Evolutionary conservation across 2,797 vertebrate species (phyloP).

Genomic region (Chaetophractus vellerosus): DNA sequence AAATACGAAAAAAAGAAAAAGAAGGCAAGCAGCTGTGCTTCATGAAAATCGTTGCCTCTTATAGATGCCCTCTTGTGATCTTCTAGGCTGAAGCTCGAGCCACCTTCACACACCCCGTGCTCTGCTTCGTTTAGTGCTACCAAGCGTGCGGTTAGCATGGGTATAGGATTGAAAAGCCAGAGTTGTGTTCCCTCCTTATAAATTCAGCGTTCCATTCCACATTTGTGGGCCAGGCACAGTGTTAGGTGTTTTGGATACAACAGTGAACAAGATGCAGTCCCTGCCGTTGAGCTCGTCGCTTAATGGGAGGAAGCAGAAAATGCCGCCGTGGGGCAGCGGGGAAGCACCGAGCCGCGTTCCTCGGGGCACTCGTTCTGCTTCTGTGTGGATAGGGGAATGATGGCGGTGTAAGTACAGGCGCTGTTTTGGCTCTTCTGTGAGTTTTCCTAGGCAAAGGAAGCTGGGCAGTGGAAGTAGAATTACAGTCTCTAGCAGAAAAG

Average conservation of each 20-base stretch:
- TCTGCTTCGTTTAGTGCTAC: neutral
- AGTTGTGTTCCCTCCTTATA: neutral
- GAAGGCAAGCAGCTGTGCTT: neutral
- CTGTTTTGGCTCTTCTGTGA: neutral
- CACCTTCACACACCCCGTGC: neutral
- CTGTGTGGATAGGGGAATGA: neutral
- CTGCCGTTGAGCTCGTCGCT: neutral
- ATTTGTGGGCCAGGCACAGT: neutral
- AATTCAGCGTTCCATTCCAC: neutral
- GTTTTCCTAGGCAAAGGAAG: neutral
- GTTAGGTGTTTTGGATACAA: neutral
- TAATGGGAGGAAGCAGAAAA: neutral
- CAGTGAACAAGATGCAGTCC: neutral
- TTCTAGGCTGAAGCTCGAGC: neutral
- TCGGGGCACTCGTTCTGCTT: neutral
- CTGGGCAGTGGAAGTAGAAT: neutral
- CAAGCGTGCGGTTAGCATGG: neutral
- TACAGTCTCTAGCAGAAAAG: neutral
- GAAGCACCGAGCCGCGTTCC: neutral
- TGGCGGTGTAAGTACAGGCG: rapidly evolving
- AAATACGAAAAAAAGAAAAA: neutral
- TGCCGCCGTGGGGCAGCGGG: no score
- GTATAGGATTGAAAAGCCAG: neutral
- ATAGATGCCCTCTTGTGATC: neutral
- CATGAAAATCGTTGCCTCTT: neutral